Conservation (phyloP, 2,797 vertebrate species). For the Spatula clypeata region DNA sequence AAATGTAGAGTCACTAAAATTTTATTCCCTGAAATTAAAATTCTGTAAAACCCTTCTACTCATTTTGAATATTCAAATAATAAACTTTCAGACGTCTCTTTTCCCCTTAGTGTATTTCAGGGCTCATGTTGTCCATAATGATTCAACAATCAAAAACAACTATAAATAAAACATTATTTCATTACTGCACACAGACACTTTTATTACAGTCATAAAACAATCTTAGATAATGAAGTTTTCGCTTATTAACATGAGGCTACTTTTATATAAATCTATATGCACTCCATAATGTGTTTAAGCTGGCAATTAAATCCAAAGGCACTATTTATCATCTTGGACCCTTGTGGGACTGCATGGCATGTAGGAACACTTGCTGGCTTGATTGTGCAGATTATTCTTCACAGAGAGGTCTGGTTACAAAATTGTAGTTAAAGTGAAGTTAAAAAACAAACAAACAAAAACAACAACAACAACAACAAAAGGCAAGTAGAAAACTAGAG, state of each 20-base stretch:
- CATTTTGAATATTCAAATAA: background rate
- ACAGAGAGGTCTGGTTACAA: background rate
- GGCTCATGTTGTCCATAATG: background rate
- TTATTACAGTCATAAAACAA: conserved; percentile 1
- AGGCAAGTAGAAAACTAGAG: background rate
- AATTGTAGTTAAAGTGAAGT: background rate
- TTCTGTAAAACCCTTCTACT: background rate
- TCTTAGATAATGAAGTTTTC: background rate
- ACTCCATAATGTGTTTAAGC: background rate
- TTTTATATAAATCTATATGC: background rate
- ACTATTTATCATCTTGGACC: background rate
- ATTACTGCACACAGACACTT: background rate
- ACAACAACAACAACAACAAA: no score
- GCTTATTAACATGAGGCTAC: background rate
- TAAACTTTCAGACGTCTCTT: background rate
- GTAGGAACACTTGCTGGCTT: background rate
- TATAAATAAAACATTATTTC: background rate
- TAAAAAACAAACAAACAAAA: background rate
- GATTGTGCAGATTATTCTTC: background rate
- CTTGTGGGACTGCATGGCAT: background rate
- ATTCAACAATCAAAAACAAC: conserved; percentile 4
- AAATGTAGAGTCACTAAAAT: background rate
- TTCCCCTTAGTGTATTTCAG: background rate
- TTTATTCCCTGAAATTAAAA: background rate
- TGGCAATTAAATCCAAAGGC: background rate